phyloP scores from a whole-genome alignment of 2,888 invertebrate genomes.

The Lathronympha strigana region DNA sequence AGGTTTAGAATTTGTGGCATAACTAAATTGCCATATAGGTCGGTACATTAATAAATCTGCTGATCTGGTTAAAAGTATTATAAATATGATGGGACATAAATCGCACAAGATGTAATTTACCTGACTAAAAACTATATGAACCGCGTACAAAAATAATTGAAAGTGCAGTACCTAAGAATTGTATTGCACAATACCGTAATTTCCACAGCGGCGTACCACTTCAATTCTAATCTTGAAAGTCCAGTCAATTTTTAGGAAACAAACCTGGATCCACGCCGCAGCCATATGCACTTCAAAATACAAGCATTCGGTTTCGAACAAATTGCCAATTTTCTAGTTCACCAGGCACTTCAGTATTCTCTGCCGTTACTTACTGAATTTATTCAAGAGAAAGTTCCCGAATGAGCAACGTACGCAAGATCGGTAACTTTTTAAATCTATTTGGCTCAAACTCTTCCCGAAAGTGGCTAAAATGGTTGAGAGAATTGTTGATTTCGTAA shows the following conservation, averaged over 20 bases:
- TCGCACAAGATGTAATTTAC: too few relatives aligned
- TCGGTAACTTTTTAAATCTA: slow-evolving; percentile 19
- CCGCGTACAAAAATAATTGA: too few relatives aligned
- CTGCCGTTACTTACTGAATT: slow-evolving; percentile 22
- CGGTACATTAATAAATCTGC: too few relatives aligned
- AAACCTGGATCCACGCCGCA: slow-evolving; percentile 8
- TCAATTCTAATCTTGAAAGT: not conserved
- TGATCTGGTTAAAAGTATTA: too few relatives aligned
- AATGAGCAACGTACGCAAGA: slow-evolving; percentile 1
- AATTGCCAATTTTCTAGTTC: slow-evolving; percentile 41
- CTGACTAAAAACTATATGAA: too few relatives aligned
- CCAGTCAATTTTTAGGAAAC: slow-evolving; percentile 5
- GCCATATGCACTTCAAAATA: slow-evolving; percentile 36
- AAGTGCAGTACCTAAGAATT: too few relatives aligned
- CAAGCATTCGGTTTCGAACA: slow-evolving; percentile 26
- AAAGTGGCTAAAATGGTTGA: not conserved
- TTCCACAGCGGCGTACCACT: too few relatives aligned
- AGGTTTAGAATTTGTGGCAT: too few relatives aligned
- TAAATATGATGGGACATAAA: too few relatives aligned
- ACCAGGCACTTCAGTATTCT: slow-evolving; percentile 33
- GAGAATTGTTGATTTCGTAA: not conserved
- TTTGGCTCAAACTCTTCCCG: slow-evolving; percentile 6
- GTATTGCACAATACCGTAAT: too few relatives aligned
- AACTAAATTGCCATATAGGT: too few relatives aligned
- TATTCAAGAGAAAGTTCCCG: not conserved